A percentile compares a stretch with the other conserved stretches of the same genome.
These are phyloP conservation scores for Camarhynchus parvulus DNA, from an alignment of 2,113 vertebrate genomes.

Conservation along the genomic window DNA sequence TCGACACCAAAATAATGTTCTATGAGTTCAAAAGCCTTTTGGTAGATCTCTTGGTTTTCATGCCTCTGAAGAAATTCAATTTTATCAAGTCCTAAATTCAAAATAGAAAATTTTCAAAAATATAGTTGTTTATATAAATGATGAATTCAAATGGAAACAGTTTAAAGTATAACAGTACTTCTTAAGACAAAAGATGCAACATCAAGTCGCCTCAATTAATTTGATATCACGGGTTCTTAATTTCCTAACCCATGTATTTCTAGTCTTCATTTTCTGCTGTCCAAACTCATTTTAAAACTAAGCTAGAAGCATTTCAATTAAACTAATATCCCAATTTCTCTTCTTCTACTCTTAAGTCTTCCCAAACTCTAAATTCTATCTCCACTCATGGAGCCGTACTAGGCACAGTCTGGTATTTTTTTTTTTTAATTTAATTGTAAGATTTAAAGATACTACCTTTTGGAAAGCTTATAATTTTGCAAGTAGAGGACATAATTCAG, in stretches of 20 bases:
- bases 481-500: neutral
- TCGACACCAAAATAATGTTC: conserved; percentile 90
- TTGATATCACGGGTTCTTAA: accelerated
- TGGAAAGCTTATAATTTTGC: neutral
- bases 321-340: neutral
- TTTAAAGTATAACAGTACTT: neutral
- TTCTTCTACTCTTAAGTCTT: neutral
- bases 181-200: neutral
- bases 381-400: accelerated
- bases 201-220: neutral
- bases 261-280: neutral
- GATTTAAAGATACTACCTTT: neutral
- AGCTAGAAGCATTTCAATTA: neutral
- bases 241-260: neutral
- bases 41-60: conserved; percentile 91
- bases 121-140: neutral
- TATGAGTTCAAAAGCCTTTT: conserved; percentile 90
- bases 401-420: neutral
- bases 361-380: neutral
- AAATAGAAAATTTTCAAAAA: conserved; percentile 15
- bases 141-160: neutral
- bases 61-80: conserved; percentile 91
- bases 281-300: neutral
- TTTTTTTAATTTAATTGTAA: neutral
- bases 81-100: conserved; percentile 85